These are phyloP conservation scores for Toxotes chatareus DNA, from an alignment of 2,113 vertebrate genomes.

Conservation along the genomic window DNA sequence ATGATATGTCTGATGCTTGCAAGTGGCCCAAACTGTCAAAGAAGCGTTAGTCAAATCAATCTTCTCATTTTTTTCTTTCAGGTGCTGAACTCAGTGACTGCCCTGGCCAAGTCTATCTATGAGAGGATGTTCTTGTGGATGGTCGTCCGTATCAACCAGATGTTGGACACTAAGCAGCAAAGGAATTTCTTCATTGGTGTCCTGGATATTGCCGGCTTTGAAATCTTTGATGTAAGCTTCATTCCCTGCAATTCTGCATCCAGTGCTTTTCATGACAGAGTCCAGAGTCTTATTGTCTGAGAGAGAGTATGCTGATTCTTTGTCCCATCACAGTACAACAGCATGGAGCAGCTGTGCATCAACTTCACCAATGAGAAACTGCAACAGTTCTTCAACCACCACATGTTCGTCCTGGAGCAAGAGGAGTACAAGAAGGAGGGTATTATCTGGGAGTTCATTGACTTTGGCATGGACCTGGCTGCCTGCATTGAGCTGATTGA, in stretches of 20 bases:
- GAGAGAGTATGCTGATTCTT: background rate
- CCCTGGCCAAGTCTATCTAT: conserved; percentile 62
- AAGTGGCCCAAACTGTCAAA: too few relatives aligned
- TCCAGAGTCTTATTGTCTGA: too few relatives aligned
- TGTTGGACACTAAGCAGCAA: conserved; percentile 81
- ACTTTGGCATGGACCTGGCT: conserved; percentile 92
- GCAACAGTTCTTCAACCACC: too few relatives aligned
- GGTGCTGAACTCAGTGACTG: conserved; percentile 72
- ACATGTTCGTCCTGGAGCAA: too few relatives aligned
- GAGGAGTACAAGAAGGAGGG: conserved; percentile 79
- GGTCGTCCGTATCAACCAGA: conserved; percentile 83
- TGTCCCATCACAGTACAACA: conserved; percentile 85
- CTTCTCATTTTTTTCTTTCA: background rate
- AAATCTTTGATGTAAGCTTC: conserved; percentile 86
- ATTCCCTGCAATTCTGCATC: background rate
- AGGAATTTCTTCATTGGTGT: conserved; percentile 93
- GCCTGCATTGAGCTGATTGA: conserved; percentile 93
- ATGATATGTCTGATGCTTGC: too few relatives aligned
- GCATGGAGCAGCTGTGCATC: conserved; percentile 86
- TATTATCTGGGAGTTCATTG: conserved; percentile 92
- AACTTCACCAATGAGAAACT: too few relatives aligned
- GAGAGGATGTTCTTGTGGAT: conserved; percentile 85
- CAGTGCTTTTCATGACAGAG: background rate
- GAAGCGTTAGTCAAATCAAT: background rate
- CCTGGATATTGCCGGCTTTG: conserved; percentile 89